These are phyloP conservation scores for Aramus guarauna DNA, from an alignment of 2,113 vertebrate species.

Conservation along the genomic window DNA sequence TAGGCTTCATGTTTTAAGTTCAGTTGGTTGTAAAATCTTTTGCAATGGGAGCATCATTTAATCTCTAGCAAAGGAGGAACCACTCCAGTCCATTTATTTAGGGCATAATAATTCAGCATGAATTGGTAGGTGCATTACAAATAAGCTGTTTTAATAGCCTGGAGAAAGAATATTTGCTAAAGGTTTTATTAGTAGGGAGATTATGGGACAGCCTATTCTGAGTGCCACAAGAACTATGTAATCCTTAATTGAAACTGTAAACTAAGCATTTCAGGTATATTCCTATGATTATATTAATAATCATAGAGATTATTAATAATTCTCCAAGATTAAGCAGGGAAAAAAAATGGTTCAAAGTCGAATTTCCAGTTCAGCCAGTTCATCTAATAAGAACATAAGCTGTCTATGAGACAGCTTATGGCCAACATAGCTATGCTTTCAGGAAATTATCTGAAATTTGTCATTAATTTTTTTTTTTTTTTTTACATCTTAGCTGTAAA, in stretches of 20 bases:
- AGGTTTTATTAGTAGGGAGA: neutral
- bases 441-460: neutral
- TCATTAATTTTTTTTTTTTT: rapidly evolving
- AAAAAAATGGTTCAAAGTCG: neutral
- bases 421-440: neutral
- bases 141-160: neutral
- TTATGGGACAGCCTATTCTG: neutral
- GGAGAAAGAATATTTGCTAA: neutral
- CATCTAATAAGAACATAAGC: neutral
- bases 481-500: neutral
- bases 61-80: slow-evolving; percentile 24
- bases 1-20: neutral
- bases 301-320: neutral
- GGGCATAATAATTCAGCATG: neutral
- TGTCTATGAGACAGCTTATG: neutral
- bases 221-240: neutral
- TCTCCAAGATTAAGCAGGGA: neutral
- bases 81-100: neutral
- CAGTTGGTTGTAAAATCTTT: neutral
- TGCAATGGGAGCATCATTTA: slow-evolving; percentile 42
- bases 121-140: neutral
- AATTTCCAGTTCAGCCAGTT: neutral
- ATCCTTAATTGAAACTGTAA: neutral
- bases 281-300: no score
- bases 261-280: neutral